Conservation (phyloP, 1,140 invertebrate species). For the Gerris buenoi region DNA sequence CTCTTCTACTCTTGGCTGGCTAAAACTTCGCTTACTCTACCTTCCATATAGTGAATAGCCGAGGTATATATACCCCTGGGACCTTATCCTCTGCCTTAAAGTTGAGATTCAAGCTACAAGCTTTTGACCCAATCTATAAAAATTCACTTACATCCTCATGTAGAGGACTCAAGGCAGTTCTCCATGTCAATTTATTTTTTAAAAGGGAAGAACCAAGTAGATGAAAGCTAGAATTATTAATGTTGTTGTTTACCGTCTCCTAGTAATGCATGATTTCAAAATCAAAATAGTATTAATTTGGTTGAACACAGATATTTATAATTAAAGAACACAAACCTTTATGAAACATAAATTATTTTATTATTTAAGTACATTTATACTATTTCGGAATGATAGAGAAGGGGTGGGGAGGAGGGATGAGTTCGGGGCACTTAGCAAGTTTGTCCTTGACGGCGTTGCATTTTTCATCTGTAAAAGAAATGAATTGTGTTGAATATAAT, state of each 20-base stretch:
- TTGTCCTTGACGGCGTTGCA: background rate
- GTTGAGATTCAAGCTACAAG: background rate
- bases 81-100: background rate
- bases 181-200: too few relatives aligned
- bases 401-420: background rate
- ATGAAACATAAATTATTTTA: background rate
- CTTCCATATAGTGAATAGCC: too few relatives aligned
- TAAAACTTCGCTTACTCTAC: too few relatives aligned
- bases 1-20: background rate
- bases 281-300: too few relatives aligned
- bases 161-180: background rate
- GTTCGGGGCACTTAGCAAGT: background rate
- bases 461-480: background rate
- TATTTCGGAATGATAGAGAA: background rate
- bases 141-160: background rate
- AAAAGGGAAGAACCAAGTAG: too few relatives aligned
- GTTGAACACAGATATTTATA: too few relatives aligned
- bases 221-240: too few relatives aligned
- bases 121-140: background rate
- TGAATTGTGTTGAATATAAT: background rate
- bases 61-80: too few relatives aligned
- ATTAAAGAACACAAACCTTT: too few relatives aligned
- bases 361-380: background rate
- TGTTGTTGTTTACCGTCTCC: too few relatives aligned
- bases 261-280: too few relatives aligned